Base-by-base conservation (phyloP, 1,140 invertebrate genomes). In the Aphelenchoides fujianensis region DNA sequence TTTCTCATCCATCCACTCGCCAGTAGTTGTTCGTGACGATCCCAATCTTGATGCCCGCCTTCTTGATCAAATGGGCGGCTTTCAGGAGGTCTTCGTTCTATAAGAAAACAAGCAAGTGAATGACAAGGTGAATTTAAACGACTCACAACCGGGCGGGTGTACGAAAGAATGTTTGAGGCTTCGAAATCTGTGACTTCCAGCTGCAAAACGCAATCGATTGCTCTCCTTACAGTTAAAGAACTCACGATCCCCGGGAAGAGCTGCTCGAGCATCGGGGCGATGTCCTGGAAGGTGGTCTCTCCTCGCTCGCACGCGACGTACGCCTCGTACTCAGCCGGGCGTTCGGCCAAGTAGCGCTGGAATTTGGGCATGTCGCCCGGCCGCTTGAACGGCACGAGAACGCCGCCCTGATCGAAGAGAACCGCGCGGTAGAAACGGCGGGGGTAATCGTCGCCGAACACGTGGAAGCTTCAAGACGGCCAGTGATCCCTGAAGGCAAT, bases 11-110 rank as follows among this genome's bases (percentile, higher is more conserved):
- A n/a, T n/a, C n/a, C n/a, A n/a, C n/a, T n/a, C n/a, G n/a, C 16
- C 16, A 69, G 63, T 16, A 19, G 68, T 69, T 69, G 63, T 69
- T 69, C n/a, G 68, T 70, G 27, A 69, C 3, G 23, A 69, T 19
- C 30, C 63, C 68, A 27, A 69, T 34, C 69, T 69, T 69, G n/a
- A 71, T 2, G n/a, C 66, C 66, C 0, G 16, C 30, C 41, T 68
- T 19, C 72, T 70, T 69, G 16, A 69, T 16, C 27, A 23, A 16
- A 27, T 69, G 12, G 30, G 35, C 35, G 35, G 67, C 16, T 32
- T 69, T 16, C 12, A 16, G 12, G 0, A 69, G 19, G 16, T 69
- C 35, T 30, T 69, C 66, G 23, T 48, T 48, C 41, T 48, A 48
- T n/a, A 48, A 48, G 23, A 48, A 12, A 48, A 23, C 23, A 48